Evolutionary conservation across 2,797 vertebrate genomes (phyloP).

Genomic region (Amblyraja radiata): DNA sequence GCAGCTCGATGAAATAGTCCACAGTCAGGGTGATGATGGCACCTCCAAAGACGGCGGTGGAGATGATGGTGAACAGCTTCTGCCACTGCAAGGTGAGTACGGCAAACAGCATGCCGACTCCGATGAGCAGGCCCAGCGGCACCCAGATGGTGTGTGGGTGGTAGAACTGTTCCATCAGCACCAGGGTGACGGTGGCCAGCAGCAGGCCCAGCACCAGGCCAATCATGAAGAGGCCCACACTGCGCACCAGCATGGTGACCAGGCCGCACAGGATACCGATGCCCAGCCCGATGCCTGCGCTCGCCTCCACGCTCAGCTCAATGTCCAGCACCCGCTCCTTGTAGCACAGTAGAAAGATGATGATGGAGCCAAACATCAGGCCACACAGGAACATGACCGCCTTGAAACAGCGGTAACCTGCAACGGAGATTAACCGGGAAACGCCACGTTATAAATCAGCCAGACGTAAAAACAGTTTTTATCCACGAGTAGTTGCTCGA

Average conservation of each 20-base stretch:
- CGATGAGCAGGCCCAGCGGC: slow-evolving; percentile 68
- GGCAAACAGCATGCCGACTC: slow-evolving; percentile 71
- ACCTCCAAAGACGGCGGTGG: slow-evolving; percentile 72
- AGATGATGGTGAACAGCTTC: slow-evolving; percentile 68
- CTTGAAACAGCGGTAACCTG: slow-evolving; percentile 82
- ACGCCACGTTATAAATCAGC: no score
- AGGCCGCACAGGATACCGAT: slow-evolving; percentile 80
- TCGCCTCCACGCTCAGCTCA: slow-evolving; percentile 76
- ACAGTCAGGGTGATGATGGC: slow-evolving; percentile 70
- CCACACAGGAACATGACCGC: slow-evolving; percentile 84
- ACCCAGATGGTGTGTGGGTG: slow-evolving; percentile 72
- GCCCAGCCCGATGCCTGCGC: slow-evolving; percentile 74
- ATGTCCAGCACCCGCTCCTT: slow-evolving; percentile 77
- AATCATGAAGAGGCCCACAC: slow-evolving; percentile 79
- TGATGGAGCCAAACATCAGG: slow-evolving; percentile 73
- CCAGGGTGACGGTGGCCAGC: slow-evolving; percentile 62
- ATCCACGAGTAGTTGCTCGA: no score
- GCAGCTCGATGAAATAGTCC: slow-evolving; percentile 76
- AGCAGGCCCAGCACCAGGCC: slow-evolving; percentile 77
- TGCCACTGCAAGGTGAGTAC: slow-evolving; percentile 79
- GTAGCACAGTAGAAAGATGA: slow-evolving; percentile 82
- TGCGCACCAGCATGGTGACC: slow-evolving; percentile 80
- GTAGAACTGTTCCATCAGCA: slow-evolving; percentile 67
- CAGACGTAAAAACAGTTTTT: no score
- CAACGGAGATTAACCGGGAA: neutral